Evolutionary conservation across 2,888 invertebrate species (phyloP).

Genomic region (Pyrrhosoma nymphula): DNA sequence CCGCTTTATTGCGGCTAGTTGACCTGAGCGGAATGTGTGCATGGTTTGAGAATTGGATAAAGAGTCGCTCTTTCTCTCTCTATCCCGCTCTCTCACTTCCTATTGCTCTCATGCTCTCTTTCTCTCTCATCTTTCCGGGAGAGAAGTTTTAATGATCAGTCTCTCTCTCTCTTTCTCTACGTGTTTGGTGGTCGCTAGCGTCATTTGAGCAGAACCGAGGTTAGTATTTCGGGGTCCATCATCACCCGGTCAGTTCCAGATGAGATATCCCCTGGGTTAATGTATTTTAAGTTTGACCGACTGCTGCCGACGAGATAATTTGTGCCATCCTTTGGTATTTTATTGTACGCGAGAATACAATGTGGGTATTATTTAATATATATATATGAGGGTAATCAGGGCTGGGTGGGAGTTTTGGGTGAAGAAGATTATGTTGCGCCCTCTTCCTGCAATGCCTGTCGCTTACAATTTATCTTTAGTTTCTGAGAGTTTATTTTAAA

Average conservation of each 20-base stretch:
- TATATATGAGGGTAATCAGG: background rate
- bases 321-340: background rate
- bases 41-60: constrained; percentile 15
- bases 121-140: background rate
- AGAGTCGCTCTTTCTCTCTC: background rate
- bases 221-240: no score
- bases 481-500: no score
- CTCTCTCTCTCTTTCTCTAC: no score
- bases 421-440: background rate
- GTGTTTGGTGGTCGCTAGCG: background rate
- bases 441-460: no score
- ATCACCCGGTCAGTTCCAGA: no score
- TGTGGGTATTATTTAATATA: no score
- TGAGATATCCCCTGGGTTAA: no score
- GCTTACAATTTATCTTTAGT: no score
- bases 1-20: constrained; percentile 7
- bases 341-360: no score
- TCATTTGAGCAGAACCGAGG: background rate
- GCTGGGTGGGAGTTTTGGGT: background rate
- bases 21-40: background rate
- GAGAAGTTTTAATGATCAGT: background rate
- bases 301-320: background rate
- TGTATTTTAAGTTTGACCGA: background rate
- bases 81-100: background rate
- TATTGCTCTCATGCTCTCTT: background rate